These are phyloP conservation scores for Portunus trituberculatus DNA, from an alignment of 1,140 invertebrate species.

Conservation along the genomic window DNA sequence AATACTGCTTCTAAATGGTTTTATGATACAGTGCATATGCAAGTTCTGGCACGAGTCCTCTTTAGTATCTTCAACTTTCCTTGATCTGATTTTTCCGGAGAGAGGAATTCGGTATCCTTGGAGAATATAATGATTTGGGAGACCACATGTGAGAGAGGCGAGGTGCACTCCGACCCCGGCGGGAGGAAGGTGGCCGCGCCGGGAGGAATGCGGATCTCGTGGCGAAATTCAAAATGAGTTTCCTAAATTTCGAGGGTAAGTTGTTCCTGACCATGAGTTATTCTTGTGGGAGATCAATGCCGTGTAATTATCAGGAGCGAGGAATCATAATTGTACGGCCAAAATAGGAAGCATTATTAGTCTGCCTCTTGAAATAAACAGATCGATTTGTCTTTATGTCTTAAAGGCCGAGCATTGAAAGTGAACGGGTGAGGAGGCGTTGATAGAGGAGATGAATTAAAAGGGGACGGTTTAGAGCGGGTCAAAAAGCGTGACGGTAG, in stretches of 20 bases:
- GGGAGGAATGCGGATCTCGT: background rate
- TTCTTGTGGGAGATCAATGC: background rate
- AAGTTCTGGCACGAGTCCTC: background rate
- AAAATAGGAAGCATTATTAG: background rate
- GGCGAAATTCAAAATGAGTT: conserved; percentile 10
- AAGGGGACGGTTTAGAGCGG: background rate
- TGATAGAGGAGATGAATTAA: background rate
- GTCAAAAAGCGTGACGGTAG: conserved; percentile 42
- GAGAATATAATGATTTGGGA: background rate
- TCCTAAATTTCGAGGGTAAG: background rate
- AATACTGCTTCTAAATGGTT: too few species aligned
- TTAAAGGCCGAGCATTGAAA: background rate
- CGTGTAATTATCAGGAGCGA: background rate
- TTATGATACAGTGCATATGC: background rate
- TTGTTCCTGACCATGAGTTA: background rate
- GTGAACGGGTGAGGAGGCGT: background rate
- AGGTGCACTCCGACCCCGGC: conserved; percentile 13
- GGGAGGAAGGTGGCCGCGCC: background rate
- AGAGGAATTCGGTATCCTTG: background rate
- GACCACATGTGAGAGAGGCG: conserved; percentile 22
- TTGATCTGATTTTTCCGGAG: background rate
- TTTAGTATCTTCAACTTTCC: background rate
- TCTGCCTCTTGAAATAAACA: background rate
- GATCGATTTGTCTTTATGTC: background rate
- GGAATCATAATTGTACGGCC: background rate